Conservation (phyloP, 2,888 invertebrate genomes). For the Caenorhabditis doughertyi region DNA sequence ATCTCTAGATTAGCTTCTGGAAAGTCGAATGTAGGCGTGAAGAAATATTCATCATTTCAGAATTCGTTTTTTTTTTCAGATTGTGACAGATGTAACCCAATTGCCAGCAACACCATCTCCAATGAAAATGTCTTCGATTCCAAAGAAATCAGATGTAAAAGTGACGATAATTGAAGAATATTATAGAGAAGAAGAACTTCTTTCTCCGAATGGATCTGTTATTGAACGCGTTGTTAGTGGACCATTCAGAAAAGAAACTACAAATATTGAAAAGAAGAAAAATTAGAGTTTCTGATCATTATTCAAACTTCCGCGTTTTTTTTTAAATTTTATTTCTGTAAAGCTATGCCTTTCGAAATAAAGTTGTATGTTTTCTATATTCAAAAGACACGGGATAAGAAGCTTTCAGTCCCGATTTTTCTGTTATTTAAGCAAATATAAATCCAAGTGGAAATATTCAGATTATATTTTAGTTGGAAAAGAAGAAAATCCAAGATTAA, state of each 20-base stretch:
- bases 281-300: background rate
- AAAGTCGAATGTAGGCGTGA: conserved; percentile 1
- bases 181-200: conserved; percentile 56
- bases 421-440: conserved; percentile 12
- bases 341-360: too few relatives aligned
- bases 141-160: conserved; percentile 45
- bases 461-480: background rate
- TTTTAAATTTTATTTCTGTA: too few relatives aligned
- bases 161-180: conserved; percentile 60
- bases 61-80: background rate
- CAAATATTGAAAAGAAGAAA: conserved; percentile 37
- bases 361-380: background rate
- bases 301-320: background rate
- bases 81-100: conserved; percentile 17
- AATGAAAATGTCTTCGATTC: background rate
- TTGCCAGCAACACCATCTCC: background rate
- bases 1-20: background rate
- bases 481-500: conserved; percentile 2
- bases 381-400: background rate
- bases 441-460: conserved; percentile 12
- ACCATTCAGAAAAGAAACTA: conserved; percentile 44
- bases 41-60: background rate
- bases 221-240: conserved; percentile 38
- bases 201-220: conserved; percentile 56
- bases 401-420: background rate